A percentile compares a stretch with the other conserved stretches of the same genome.
Conservation (phyloP, 2,113 vertebrate species). For the Setophaga kirtlandii region DNA sequence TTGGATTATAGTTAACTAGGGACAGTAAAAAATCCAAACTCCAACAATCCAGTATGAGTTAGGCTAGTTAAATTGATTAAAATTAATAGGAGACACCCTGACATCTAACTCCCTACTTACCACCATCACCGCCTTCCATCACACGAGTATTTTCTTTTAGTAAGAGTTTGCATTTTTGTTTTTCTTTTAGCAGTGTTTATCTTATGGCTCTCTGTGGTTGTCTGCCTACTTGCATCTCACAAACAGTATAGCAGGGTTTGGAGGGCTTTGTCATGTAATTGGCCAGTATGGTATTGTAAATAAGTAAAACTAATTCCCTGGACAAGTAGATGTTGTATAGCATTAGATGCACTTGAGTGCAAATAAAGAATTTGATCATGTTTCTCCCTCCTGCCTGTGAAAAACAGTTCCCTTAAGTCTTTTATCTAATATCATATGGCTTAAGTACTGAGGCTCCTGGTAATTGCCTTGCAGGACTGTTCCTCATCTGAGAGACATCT, state of each 20-base stretch:
- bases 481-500: conserved; percentile 21
- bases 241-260: neutral
- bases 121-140: neutral
- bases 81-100: neutral
- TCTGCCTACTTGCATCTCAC: neutral
- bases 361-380: neutral
- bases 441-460: neutral
- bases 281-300: neutral
- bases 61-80: neutral
- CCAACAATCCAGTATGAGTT: neutral
- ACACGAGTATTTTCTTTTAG: neutral
- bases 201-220: neutral
- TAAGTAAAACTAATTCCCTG: neutral
- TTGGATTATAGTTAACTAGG: neutral
- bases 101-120: neutral
- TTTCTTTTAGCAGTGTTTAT: neutral
- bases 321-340: neutral
- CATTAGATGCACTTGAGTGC: neutral
- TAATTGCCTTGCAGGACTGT: neutral
- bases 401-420: conserved; percentile 1
- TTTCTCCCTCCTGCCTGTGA: neutral
- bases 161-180: neutral
- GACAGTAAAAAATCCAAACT: neutral
- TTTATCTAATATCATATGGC: neutral
- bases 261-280: neutral